Conservation (phyloP, 2,113 vertebrate species). For the Festucalex cinctus region DNA sequence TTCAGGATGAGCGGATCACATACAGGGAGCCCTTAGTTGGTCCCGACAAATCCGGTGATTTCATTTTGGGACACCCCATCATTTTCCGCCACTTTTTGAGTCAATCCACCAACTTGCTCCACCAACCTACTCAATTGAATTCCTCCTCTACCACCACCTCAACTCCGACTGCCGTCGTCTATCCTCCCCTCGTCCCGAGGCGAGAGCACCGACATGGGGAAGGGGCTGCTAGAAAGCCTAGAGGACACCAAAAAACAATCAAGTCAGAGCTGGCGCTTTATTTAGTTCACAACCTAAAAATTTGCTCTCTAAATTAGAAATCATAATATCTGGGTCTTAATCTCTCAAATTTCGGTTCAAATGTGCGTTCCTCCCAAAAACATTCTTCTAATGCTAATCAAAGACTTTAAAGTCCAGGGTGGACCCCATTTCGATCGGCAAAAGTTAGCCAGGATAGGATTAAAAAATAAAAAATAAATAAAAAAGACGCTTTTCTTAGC, state of each 20-base stretch:
- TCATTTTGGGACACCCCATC: slow-evolving; percentile 30
- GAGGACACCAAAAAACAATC: slow-evolving; percentile 33
- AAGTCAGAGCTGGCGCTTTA: slow-evolving; percentile 6
- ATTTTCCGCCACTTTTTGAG: slow-evolving; percentile 39
- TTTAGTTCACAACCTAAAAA: background rate
- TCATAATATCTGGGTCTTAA: background rate
- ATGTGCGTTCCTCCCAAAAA: background rate
- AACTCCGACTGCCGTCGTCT: slow-evolving; percentile 71
- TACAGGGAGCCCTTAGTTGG: slow-evolving; percentile 35
- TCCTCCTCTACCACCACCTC: slow-evolving; percentile 36
- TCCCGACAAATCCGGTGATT: slow-evolving; percentile 10
- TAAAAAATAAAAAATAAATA: too few species aligned
- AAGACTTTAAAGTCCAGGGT: too few species aligned
- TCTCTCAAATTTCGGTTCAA: background rate
- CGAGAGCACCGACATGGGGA: slow-evolving; percentile 71
- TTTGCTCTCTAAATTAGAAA: background rate
- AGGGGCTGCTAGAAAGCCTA: slow-evolving; percentile 74
- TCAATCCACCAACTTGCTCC: slow-evolving; percentile 49
- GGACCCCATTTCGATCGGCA: too few species aligned
- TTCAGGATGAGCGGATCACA: background rate
- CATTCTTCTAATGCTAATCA: background rate
- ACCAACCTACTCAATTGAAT: slow-evolving; percentile 44
- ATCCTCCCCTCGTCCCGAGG: slow-evolving; percentile 70
- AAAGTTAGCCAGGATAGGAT: too few species aligned
- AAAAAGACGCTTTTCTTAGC: too few species aligned